Evolutionary conservation across 2,888 invertebrate species (phyloP).

Genomic region (Pteria penguin): DNA sequence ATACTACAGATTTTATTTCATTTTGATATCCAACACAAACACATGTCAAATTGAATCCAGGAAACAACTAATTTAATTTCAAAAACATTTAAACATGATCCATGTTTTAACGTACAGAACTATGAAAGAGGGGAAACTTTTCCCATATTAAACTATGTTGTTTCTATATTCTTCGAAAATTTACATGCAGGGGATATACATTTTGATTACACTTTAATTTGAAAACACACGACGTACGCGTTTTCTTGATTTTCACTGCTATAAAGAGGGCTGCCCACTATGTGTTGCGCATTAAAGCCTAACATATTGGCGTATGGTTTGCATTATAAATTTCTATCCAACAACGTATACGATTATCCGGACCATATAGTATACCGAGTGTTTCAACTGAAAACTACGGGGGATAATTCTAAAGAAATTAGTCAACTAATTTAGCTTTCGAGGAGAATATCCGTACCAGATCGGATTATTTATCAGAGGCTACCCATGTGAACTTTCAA

Average conservation of each 20-base stretch:
- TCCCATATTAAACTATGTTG: not conserved
- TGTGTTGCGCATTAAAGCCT: not conserved
- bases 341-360: not conserved
- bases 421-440: not conserved
- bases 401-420: constrained; percentile 1
- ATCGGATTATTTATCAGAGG: too few species aligned
- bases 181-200: not conserved
- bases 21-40: too few species aligned
- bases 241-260: not conserved
- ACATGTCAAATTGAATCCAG: too few species aligned
- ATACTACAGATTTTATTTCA: too few species aligned
- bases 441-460: too few species aligned
- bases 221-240: not conserved
- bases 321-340: not conserved
- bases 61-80: too few species aligned
- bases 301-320: not conserved
- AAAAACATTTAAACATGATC: too few species aligned
- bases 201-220: not conserved
- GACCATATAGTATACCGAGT: not conserved
- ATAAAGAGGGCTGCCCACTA: not conserved
- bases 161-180: not conserved
- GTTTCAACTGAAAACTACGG: not conserved
- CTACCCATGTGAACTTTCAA: too few species aligned
- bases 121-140: too few species aligned
- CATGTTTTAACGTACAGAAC: too few species aligned